Evolutionary conservation across 2,113 vertebrate species (phyloP), one percentile per base, ranked within the genome.

Genomic region (Colistium nudipinnis): DNA sequence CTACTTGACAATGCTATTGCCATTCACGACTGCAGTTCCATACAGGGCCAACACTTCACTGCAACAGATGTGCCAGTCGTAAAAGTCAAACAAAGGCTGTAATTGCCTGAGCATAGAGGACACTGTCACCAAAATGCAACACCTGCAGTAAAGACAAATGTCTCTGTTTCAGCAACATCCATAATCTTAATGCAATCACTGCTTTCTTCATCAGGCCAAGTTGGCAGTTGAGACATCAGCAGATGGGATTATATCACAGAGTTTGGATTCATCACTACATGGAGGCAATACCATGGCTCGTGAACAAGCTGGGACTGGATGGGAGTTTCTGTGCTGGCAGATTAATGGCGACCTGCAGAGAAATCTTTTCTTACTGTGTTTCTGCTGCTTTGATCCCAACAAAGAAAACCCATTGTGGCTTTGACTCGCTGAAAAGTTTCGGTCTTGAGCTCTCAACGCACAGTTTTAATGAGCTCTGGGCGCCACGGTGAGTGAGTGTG

Each of bases 401-500:
- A 51, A n/a, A 56, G 33, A 57, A 41, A 35, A 1, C 2, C 17
- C 0, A 0, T 36, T 51, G 33, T n/a, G 36, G 7, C 30, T 51
- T n/a, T 3, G 17, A 7, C 57, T 45, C 47, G 52, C 28, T 45
- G 62, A 51, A 44, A 19, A 49, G 24, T 53, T 56, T 62, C 19
- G 3, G 25, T 62, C 49, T 30, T 28, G 11, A 62, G 28, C 41
- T 56, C 48, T 56, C 30, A n/a, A n/a, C n/a, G n/a, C n/a, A 25
- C 17, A 14, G 33, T 27, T 68, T 64, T 69, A 73, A 82, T 57
- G 80, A 78, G 80, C 52, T 61, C 13, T 20, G 22, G 16, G 47
- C 10, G 7, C n/a, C 7, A 4, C 51, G 4, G 61, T 28, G 19
- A 48, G 45, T 38, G 13, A 63, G n/a, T 17, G 54, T 2, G 27